Percentiles rank a stretch among this genome's conserved stretches.
Evolutionary conservation across 2,888 invertebrate species (phyloP).

Genomic region (Sarcophaga rosellei): DNA sequence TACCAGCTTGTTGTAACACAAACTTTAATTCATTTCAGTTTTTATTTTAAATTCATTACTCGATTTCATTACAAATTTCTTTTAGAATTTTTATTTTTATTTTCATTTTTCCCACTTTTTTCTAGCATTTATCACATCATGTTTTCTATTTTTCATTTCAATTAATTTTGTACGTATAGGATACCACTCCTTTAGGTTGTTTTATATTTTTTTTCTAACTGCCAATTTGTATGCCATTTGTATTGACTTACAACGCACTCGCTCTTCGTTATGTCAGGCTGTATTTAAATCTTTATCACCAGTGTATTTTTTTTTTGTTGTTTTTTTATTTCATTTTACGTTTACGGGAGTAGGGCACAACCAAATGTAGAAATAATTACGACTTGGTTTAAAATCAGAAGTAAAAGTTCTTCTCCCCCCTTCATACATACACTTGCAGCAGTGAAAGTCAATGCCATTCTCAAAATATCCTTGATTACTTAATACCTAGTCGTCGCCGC

Average conservation of each 20-base stretch:
- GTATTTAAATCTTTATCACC: conserved; percentile 33
- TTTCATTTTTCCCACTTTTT: conserved; percentile 25
- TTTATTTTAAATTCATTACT: conserved; percentile 30
- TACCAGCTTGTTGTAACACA: conserved; percentile 20
- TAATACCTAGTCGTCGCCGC: too few relatives aligned
- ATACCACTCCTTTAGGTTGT: conserved; percentile 65
- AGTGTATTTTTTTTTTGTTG: conserved; percentile 3
- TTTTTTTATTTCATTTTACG: too few relatives aligned
- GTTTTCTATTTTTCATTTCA: conserved; percentile 17
- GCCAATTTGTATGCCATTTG: conserved; percentile 45
- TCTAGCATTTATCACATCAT: background rate
- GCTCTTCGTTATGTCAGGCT: conserved; percentile 49
- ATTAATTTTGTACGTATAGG: conserved; percentile 41
- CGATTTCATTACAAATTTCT: conserved; percentile 23
- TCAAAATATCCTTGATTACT: too few relatives aligned
- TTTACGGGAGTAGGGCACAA: too few relatives aligned
- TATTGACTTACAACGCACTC: conserved; percentile 28
- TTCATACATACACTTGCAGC: too few relatives aligned
- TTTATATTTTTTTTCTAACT: conserved; percentile 16
- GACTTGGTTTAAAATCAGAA: too few relatives aligned
- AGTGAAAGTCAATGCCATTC: too few relatives aligned
- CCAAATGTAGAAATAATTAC: too few relatives aligned
- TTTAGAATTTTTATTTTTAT: background rate
- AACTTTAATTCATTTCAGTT: background rate
- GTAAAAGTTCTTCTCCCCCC: too few relatives aligned